Conservation (phyloP, 2,888 invertebrate species). For the Caenorhabditis parvicauda region DNA sequence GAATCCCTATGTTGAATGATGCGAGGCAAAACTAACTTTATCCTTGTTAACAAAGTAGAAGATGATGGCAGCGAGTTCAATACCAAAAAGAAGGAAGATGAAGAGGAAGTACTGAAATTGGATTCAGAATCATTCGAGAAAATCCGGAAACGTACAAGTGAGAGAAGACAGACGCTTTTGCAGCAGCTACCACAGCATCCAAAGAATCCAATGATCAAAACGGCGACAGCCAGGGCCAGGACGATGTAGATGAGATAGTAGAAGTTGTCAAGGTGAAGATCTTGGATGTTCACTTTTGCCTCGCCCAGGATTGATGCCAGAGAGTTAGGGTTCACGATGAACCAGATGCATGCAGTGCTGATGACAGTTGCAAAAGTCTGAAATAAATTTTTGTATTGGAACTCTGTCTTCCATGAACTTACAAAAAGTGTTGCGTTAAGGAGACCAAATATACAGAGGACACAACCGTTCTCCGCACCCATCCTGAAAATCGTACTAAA, state of each 20-base stretch:
- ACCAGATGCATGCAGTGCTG: too few relatives aligned
- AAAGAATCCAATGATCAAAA: conserved; percentile 48
- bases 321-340: too few relatives aligned
- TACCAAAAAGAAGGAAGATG: conserved; percentile 37
- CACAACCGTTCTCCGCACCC: too few relatives aligned
- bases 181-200: conserved; percentile 52
- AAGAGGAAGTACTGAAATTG: conserved; percentile 42
- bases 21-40: conserved; percentile 12
- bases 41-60: conserved; percentile 39
- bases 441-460: too few relatives aligned
- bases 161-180: conserved; percentile 41
- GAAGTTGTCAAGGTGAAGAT: too few relatives aligned
- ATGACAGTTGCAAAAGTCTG: too few relatives aligned
- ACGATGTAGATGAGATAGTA: conserved; percentile 39
- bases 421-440: too few relatives aligned
- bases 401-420: too few relatives aligned
- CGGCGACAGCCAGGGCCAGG: conserved; percentile 36
- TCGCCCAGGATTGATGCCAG: too few relatives aligned
- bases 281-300: too few relatives aligned
- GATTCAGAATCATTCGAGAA: conserved; percentile 1
- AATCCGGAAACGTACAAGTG: conserved; percentile 18
- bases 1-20: neutral
- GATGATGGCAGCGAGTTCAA: conserved; percentile 41
- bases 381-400: too few relatives aligned
- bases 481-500: too few relatives aligned